Evolutionary conservation across 2,888 invertebrate species (phyloP).

Genomic region (Orthonychiurus folsomi): DNA sequence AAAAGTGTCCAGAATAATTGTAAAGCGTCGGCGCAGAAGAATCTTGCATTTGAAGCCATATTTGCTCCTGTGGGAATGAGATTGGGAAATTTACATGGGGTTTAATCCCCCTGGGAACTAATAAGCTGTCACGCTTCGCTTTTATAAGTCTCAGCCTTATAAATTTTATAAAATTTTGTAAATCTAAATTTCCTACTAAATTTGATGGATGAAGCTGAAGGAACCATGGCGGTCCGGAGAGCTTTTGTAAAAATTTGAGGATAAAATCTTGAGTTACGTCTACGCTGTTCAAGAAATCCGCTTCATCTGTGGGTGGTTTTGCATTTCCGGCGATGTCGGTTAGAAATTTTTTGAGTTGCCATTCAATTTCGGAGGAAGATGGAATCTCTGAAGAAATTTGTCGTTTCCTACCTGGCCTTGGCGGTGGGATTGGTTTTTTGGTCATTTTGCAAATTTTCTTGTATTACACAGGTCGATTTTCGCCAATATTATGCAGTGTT

Average conservation of each 20-base stretch:
- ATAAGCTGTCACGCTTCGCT: not conserved
- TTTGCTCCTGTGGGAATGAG: slow-evolving; percentile 8
- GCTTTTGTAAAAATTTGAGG: not conserved
- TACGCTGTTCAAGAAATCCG: not conserved
- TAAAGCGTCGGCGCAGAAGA: not conserved
- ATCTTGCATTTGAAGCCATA: slow-evolving; percentile 8
- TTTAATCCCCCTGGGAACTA: not conserved
- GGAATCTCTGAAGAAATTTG: not conserved
- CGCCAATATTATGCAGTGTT: too few species aligned
- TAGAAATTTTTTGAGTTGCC: not conserved
- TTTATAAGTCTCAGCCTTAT: not conserved
- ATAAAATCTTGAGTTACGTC: not conserved
- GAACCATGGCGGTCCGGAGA: not conserved
- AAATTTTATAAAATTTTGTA: not conserved
- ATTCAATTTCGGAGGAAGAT: not conserved
- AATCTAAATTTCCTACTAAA: not conserved
- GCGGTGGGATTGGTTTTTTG: too few species aligned
- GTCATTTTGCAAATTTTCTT: too few species aligned
- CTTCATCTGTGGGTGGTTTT: too few species aligned
- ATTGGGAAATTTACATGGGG: not conserved
- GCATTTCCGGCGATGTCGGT: not conserved
- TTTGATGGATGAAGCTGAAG: not conserved
- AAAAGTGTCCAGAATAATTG: not conserved
- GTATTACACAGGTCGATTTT: too few species aligned
- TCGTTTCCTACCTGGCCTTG: too few species aligned